Evolutionary conservation across 1,140 invertebrate species (phyloP), one percentile per base, ranked within the genome.

Genomic region (Frieseomelitta varia): DNA sequence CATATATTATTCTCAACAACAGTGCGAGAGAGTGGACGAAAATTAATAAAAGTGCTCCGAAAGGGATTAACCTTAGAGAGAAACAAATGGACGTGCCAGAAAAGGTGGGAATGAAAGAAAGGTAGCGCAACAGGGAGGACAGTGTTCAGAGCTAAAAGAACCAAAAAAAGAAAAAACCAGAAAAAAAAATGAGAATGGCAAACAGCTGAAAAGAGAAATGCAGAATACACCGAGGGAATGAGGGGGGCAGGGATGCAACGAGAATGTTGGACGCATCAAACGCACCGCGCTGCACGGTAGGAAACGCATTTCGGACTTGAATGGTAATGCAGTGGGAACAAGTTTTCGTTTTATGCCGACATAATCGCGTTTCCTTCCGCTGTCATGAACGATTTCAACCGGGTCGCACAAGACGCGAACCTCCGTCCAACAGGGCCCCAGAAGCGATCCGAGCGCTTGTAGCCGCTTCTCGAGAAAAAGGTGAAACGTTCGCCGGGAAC

Each of bases 261-360:
- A 65, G 85, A 76, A 87, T 86, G 80, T 63, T 87, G 88, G 78
- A 72, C 78, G 85, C 85, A 91, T 92, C 91, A 92, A 93, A 92
- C 90, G 86, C 30, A 90, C 91, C 91, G 92, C 86, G 92, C 86
- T 89, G 86, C 88, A 81, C 79, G 76, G 87, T 87, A 89, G 86
- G 86, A 85, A 90, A 90, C 90, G 68, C 81, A 88, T 92, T 92
- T 91, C 87, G 88, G 91, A 87, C 87, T 65, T 83, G 85, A 87
- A 89, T 87, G 87, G 86, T 89, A 90, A 91, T 91, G 85, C 88
- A 74, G 79, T 14, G 74, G 84, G 77, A 90, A 92, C 91, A 85
- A 89, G 90, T 89, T 91, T 84, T 90, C 89, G 87, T 90, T 90
- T 90, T 79, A 87, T 85, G 68, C 61, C 68, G 74, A 86, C 86